Evolutionary conservation across 2,888 invertebrate species (phyloP), one percentile per base, ranked within the genome.

Genomic region (Tupiocoris notatus): DNA sequence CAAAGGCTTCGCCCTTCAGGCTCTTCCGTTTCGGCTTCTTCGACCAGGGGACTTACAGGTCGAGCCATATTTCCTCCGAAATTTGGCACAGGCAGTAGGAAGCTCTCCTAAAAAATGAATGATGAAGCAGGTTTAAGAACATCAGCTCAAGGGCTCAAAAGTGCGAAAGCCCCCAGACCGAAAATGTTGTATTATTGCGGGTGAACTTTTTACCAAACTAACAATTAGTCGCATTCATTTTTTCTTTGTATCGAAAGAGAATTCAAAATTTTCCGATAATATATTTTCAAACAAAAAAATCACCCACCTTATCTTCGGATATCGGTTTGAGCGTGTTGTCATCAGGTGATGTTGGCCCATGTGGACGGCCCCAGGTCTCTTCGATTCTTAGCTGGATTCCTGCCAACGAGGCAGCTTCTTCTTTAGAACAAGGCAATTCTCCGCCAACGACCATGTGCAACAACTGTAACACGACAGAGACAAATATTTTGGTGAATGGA

Each of bases 381-480:
- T 89, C 88, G 18, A 89, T 86, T 74, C 88, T 86, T 17, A 89
- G 84, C 82, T 89, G 89, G 74, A 89, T 88, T 59, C 88, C 87
- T 6, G 89, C 89, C 77, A 89, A 83, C 7, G 87, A 85, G 0
- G 89, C 88, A 0, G 88, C 89, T 80, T 89, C 89, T 79, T 89
- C 88, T 80, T 88, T 88, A 75, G 87, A 86, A 83, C 88, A 88
- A 1, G 88, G 88, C 77, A 89, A 82, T 57, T 86, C 86, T 1
- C 89, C 89, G 58, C 85, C 85, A 75, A 88, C 86, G 63, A 89
- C 86, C 82, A 88, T 83, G 79, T 87, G 86, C 83, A 88, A 86
- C 80, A 89, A 84, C 89, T 89, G 84, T 62, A 83, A 83, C 78
- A 79, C 17, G 54, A 57, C 57, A 59, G n/a, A 12, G 12, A 39